Evolutionary conservation across 2,113 vertebrate species (phyloP).

Genomic region (Pleuronectes platessa): DNA sequence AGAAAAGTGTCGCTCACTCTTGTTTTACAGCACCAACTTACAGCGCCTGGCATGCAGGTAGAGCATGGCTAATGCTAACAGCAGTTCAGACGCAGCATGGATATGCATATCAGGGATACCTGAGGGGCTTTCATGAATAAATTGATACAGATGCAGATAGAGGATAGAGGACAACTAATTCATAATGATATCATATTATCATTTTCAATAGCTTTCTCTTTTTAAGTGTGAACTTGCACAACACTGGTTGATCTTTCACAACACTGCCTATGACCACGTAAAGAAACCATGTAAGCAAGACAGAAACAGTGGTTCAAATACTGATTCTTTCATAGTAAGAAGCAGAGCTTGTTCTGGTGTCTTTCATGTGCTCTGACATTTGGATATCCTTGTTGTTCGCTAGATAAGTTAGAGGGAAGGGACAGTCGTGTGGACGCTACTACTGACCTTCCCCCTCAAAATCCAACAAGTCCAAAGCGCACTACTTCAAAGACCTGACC

Average conservation of each 20-base stretch:
- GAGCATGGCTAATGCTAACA: no score
- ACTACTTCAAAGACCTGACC: background rate
- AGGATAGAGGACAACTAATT: no score
- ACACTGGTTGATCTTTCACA: background rate
- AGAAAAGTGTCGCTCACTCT: no score
- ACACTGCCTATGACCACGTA: background rate
- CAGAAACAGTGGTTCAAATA: background rate
- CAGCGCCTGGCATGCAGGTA: no score
- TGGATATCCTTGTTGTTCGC: slow-evolving; percentile 2
- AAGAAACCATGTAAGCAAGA: background rate
- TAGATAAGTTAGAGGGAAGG: background rate
- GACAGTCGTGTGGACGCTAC: background rate
- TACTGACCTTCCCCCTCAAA: background rate
- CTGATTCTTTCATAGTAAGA: background rate
- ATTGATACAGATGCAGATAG: no score
- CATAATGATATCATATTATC: no score
- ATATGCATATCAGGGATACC: no score
- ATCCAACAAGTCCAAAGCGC: background rate
- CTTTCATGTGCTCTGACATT: slow-evolving; percentile 11
- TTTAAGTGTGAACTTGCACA: no score
- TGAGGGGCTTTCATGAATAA: no score
- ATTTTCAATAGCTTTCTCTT: no score
- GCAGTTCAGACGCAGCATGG: no score
- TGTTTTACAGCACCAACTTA: no score
- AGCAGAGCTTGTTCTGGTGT: background rate